These are phyloP conservation scores for Hirudo medicinalis DNA, from an alignment of 1,140 invertebrate genomes.

Conservation along the genomic window DNA sequence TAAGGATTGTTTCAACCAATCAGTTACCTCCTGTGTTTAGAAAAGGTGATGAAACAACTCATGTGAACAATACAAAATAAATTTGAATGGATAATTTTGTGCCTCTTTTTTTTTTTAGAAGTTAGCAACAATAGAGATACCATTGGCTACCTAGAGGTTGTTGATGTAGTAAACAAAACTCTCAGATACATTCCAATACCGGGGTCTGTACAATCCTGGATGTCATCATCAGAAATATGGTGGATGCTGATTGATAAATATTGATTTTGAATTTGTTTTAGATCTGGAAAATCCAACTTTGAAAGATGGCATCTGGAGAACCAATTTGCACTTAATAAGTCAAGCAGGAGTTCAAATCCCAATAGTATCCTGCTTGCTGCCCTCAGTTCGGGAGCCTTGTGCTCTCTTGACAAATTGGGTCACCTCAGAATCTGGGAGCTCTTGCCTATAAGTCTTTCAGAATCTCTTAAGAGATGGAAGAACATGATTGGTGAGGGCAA, in stretches of 20 bases:
- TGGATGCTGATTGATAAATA: too few relatives aligned
- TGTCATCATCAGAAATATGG: too few relatives aligned
- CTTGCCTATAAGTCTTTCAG: slow-evolving; percentile 41
- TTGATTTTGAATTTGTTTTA: too few relatives aligned
- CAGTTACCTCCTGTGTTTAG: slow-evolving; percentile 16
- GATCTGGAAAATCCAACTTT: too few relatives aligned
- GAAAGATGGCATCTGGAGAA: too few relatives aligned
- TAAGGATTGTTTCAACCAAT: too few relatives aligned
- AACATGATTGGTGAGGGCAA: slow-evolving; percentile 42
- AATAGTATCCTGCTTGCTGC: too few relatives aligned
- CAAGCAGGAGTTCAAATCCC: too few relatives aligned
- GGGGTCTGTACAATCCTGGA: slow-evolving; percentile 30
- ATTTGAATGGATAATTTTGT: too few relatives aligned
- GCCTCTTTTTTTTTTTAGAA: too few relatives aligned
- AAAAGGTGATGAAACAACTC: slow-evolving; percentile 5
- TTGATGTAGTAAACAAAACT: slow-evolving; percentile 44
- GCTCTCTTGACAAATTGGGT: slow-evolving; percentile 46
- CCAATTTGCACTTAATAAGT: too few relatives aligned
- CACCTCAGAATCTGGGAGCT: slow-evolving; percentile 52
- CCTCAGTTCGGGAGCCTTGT: too few relatives aligned
- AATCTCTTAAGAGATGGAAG: slow-evolving; percentile 44
- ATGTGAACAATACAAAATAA: not conserved
- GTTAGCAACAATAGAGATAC: slow-evolving; percentile 20
- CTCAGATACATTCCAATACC: slow-evolving; percentile 51
- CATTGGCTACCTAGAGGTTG: slow-evolving; percentile 48